Conservation (phyloP, 1,140 invertebrate genomes). For the Tigriopus japonicus region DNA sequence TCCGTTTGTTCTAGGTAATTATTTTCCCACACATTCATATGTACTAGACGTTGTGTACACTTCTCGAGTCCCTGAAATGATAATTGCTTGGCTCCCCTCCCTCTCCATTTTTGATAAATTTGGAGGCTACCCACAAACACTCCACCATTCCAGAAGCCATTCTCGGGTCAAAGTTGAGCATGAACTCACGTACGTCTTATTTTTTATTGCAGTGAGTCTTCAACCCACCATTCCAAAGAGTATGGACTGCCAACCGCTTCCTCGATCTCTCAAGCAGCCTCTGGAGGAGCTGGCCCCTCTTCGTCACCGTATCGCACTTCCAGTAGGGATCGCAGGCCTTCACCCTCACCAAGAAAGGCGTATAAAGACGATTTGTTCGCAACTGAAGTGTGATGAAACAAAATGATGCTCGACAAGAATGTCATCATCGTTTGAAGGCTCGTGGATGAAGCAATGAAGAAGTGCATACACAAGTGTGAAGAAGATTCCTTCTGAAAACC, state of each 20-base stretch:
- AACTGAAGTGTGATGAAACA: not conserved
- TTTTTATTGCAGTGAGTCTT: not conserved
- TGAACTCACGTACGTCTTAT: not conserved
- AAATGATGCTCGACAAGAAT: not conserved
- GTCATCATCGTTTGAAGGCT: not conserved
- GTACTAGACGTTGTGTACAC: too few species aligned
- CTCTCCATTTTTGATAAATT: too few species aligned
- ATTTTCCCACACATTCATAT: too few species aligned
- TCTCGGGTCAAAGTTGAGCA: slow-evolving; percentile 1
- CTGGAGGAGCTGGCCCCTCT: too few species aligned
- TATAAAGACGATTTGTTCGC: not conserved
- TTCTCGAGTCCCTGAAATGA: too few species aligned
- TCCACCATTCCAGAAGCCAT: not conserved
- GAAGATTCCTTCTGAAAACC: not conserved
- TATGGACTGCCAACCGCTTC: not conserved
- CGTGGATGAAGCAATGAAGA: not conserved
- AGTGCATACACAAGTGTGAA: not conserved
- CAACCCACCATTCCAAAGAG: not conserved
- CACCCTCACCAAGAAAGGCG: too few species aligned
- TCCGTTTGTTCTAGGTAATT: too few species aligned
- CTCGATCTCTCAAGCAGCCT: not conserved
- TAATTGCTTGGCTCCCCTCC: too few species aligned
- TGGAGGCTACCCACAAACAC: too few species aligned
- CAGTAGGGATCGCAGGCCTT: too few species aligned
- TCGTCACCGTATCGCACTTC: too few species aligned